phyloP scores from a whole-genome alignment of 2,888 invertebrate genomes.

The Phanerotoma sp. region DNA sequence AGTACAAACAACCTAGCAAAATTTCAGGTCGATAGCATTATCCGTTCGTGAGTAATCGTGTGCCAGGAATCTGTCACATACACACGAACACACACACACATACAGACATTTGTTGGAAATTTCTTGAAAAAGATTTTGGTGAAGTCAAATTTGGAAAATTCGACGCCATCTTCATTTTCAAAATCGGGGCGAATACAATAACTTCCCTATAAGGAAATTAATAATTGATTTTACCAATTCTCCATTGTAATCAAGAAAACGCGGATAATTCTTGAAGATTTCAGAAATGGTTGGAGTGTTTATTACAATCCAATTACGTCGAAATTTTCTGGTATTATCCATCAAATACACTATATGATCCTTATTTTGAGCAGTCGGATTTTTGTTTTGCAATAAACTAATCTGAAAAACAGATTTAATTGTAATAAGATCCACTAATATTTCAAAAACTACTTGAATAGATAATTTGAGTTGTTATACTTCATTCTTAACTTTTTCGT shows the following conservation, averaged over 20 bases:
- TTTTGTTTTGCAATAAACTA: background rate
- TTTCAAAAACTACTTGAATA: background rate
- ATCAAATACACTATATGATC: background rate
- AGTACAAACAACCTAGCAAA: no score
- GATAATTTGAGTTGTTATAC: background rate
- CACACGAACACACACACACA: no score
- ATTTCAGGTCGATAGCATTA: no score
- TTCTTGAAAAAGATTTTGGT: no score
- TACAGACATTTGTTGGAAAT: no score
- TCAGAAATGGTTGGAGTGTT: background rate
- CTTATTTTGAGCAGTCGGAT: background rate
- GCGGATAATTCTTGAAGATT: background rate
- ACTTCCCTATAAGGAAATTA: no score
- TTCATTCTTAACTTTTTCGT: background rate
- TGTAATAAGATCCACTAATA: background rate
- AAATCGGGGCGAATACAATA: no score
- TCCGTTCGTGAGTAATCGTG: no score
- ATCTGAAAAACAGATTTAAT: background rate
- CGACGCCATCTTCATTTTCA: no score
- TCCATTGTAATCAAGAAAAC: background rate
- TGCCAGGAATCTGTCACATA: no score
- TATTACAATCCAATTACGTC: background rate
- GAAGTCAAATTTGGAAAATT: no score
- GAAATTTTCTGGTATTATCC: background rate
- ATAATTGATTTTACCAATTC: background rate